phyloP scores from a whole-genome alignment of 2,113 vertebrate genomes.

The Anguilla rostrata region DNA sequence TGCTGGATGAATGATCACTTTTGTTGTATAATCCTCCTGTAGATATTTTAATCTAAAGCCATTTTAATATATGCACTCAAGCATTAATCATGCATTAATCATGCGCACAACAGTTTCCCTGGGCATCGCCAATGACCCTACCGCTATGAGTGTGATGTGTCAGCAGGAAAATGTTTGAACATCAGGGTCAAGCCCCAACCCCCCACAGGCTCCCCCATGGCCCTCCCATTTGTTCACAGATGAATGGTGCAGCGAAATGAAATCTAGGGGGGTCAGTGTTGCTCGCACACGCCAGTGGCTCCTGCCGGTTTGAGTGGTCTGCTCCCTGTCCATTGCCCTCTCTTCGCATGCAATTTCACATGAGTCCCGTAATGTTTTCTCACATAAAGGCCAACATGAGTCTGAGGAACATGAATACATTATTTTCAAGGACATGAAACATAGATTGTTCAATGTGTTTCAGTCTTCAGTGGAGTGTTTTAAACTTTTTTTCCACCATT shows the following conservation, averaged over 20 bases:
- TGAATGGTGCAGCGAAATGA: not conserved
- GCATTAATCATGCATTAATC: not conserved
- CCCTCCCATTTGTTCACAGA: not conserved
- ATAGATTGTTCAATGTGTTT: too few relatives aligned
- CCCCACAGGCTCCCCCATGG: not conserved
- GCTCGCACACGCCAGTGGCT: not conserved
- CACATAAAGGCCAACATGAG: not conserved
- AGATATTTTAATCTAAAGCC: not conserved
- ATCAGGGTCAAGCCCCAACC: not conserved
- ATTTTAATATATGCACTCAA: not conserved
- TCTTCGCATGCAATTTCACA: not conserved
- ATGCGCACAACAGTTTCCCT: not conserved
- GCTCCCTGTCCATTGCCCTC: not conserved
- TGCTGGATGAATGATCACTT: not conserved
- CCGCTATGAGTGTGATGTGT: not conserved
- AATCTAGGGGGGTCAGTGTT: not conserved
- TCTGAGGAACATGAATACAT: too few relatives aligned
- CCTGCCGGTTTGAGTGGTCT: not conserved
- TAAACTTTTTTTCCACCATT: too few relatives aligned
- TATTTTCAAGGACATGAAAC: too few relatives aligned
- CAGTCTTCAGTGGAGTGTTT: too few relatives aligned
- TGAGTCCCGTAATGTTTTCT: not conserved
- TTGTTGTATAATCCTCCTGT: not conserved
- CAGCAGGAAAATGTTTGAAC: not conserved
- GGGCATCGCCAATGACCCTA: not conserved